Conservation (phyloP, 2,797 vertebrate species). For the Danio jaintianensis region DNA sequence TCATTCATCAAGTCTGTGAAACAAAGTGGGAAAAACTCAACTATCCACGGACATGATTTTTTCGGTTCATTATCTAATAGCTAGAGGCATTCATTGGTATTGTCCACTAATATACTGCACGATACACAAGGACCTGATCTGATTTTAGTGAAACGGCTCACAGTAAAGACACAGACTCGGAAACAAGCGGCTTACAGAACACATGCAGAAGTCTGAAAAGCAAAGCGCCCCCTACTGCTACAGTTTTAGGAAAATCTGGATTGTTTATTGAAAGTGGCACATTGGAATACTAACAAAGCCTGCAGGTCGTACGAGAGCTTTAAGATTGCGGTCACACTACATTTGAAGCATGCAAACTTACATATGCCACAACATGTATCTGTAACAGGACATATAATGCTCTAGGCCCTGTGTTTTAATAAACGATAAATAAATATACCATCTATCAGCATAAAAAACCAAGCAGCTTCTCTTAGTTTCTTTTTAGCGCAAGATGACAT, state of each 20-base stretch:
- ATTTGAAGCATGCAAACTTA: conserved; percentile 4
- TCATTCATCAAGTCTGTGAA: not conserved
- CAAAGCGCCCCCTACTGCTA: conserved; percentile 27
- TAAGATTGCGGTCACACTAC: conserved; percentile 5
- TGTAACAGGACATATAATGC: not conserved
- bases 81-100: conserved; percentile 11
- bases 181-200: conserved; percentile 20
- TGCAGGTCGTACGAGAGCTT: not conserved
- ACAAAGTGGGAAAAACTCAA: not conserved
- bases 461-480: not conserved
- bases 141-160: conserved; percentile 26
- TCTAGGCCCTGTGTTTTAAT: not conserved
- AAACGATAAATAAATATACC: not conserved
- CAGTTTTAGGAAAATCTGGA: not conserved
- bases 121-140: conserved; percentile 20
- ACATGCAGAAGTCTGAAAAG: conserved; percentile 22
- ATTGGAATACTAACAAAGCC: conserved; percentile 1
- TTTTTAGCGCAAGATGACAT: not conserved
- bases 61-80: conserved; percentile 9
- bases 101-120: conserved; percentile 2
- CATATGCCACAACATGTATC: not conserved
- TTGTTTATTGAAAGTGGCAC: conserved; percentile 3
- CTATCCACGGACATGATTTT: not conserved
- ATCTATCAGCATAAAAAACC: not conserved
- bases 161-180: conserved; percentile 25